Base-by-base conservation (phyloP, 2,888 invertebrate species). In the Drosophila parthenogenetica region DNA sequence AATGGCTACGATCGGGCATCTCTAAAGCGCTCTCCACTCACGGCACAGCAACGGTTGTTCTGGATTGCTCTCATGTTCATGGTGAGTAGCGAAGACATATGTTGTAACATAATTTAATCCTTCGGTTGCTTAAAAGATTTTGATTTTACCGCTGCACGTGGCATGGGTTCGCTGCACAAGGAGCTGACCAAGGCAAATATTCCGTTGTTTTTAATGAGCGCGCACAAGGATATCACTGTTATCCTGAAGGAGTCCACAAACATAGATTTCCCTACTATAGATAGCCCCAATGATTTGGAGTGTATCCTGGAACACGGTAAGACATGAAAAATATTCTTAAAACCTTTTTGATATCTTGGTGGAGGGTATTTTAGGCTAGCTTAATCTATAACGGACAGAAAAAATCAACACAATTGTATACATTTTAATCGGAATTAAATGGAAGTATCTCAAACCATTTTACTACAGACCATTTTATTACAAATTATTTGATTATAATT, bases 91-190 rank as follows among this genome's bases (percentile, higher is more conserved):
- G 2, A 5, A 0, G 8, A 7, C 17, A 8, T 11, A 5, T 14
- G 29, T 32, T n/a, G 0, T 5, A n/a, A n/a, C 16, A n/a, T 43
- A 5, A 10, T 19, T 32, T 11, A 42, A 19, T 7, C 11, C 14
- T 19, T 35, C 0, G 3, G 13, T 11, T n/a, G 0, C 35, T 25
- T 37, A 3, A 0, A 25, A 94, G 96, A 96, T 39, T 96, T 96
- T 0, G 97, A 97, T 93, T 97, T 97, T 90, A 97, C 97, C 7
- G 97, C 97, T 16, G 97, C 97, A 0, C 96, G 96, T 92, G 97
- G 97, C 46, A 95, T 97, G 74, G 96, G 96, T 22, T 94, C 96
- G 0, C 90, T 97, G 48, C 95, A 96, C 2, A 94, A 94, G 68
- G 96, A 96, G 69, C 94, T 97, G 53, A 94, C 94, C 1, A 93